phyloP scores from a whole-genome alignment of 2,888 invertebrate species.

The Cheilosia vulpina region DNA sequence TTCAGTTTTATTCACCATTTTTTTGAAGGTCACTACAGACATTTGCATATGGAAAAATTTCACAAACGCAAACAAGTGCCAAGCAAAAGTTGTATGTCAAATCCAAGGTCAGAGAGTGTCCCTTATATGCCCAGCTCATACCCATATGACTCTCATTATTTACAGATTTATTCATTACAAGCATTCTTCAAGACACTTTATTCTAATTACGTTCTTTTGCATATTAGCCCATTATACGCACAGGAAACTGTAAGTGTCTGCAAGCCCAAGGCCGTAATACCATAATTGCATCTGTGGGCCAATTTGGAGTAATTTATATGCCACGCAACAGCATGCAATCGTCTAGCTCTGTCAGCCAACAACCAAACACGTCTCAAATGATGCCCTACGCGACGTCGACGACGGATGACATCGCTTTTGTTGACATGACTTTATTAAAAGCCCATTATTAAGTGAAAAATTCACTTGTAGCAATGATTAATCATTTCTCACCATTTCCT shows the following conservation, averaged over 20 bases:
- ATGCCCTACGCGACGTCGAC: conserved; percentile 13
- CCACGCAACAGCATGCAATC: conserved; percentile 24
- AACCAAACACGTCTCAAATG: conserved; percentile 8
- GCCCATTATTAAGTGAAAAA: conserved; percentile 68
- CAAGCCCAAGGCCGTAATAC: conserved; percentile 50
- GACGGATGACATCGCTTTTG: conserved; percentile 68
- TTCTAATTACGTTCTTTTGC: conserved; percentile 50
- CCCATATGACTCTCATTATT: too few relatives aligned
- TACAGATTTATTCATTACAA: conserved; percentile 20
- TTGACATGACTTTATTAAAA: conserved; percentile 75
- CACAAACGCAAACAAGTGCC: too few relatives aligned
- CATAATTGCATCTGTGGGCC: conserved; percentile 60
- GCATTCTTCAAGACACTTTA: conserved; percentile 1
- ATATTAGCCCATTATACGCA: conserved; percentile 49
- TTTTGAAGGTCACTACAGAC: too few relatives aligned
- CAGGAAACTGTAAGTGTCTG: conserved; percentile 62
- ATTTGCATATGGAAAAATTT: too few relatives aligned
- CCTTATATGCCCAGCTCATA: neutral
- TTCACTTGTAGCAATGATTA: conserved; percentile 69
- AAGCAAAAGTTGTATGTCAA: too few relatives aligned
- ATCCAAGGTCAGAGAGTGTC: too few relatives aligned
- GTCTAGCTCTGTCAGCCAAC: conserved; percentile 3
- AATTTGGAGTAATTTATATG: conserved; percentile 67
- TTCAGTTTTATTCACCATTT: too few relatives aligned
- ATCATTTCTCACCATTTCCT: conserved; percentile 71